Base-by-base conservation (phyloP, 2,797 vertebrate genomes). In the Acanthurus leucopareius region DNA sequence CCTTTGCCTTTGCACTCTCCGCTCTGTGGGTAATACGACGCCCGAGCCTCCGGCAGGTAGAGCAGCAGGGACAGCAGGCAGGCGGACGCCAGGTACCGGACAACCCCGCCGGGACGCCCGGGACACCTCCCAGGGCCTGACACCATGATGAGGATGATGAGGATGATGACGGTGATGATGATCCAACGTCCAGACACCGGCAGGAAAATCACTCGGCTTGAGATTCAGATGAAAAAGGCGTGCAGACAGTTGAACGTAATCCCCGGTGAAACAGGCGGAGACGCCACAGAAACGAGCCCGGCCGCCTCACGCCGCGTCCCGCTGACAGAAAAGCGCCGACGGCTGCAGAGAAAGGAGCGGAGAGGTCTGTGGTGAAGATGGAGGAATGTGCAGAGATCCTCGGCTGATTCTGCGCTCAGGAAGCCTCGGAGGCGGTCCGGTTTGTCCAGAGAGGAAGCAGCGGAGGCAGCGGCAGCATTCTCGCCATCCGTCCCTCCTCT, bases 1-100 rank as follows among this genome's bases (percentile, higher is more conserved):
- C 82, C 89, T 87, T 89, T 90, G 86, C 89, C 91, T 75, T 76
- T 85, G 59, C 93, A 94, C 79, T 94, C 93, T 0, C 88, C 90
- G 86, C 92, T 90, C 77, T 91, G 90, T 0, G 88, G 85, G 64
- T 73, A 47, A 1, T 92, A 92, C 0, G 92, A 91, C 42, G 82
- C 90, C 1, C 65, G 77, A 19, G 81, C 84, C 80, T 72, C 79
- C 38, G 81, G 87, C 81, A 79, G 79, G 64, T 59, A 5, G 16
- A 89, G 75, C 81, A 86, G 86, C 87, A 75, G 44, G 0, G 47
- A 16, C 77, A 91, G 85, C 81, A 89, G 75, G 20, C 79, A 84
- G 67, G 77, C 81, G 73, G 79, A 63, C 73, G 61, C 10, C 86
- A 88, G 86, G 80, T 19, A 79, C 49, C 72, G 84, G 69, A 72